Conservation (phyloP, 2,888 invertebrate genomes). For the Limnephilus rhombicus region DNA sequence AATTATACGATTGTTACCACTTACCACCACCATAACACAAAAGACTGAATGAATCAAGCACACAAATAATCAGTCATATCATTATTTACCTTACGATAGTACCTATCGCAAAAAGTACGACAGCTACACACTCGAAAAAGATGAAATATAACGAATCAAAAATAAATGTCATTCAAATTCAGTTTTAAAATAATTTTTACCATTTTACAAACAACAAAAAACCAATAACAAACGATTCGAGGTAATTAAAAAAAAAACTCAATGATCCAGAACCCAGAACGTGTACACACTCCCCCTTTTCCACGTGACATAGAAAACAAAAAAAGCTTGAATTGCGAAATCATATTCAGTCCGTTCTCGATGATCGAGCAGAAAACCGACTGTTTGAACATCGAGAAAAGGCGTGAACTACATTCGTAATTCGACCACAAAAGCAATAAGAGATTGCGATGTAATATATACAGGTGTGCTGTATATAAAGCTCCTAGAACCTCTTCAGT, state of each 20-base stretch:
- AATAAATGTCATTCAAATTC: not conserved
- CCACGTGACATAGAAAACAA: conserved; percentile 13
- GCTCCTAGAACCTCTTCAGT: conserved; percentile 10
- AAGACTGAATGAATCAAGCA: not conserved
- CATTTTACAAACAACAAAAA: not conserved
- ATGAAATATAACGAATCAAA: not conserved
- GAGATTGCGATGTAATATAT: conserved; percentile 30
- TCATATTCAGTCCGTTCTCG: not conserved
- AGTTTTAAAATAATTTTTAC: no score
- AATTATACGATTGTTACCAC: not conserved
- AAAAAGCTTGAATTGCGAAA: conserved; percentile 21
- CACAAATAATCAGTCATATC: not conserved
- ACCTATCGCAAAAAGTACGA: not conserved
- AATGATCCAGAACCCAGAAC: conserved; percentile 10
- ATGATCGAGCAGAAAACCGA: not conserved
- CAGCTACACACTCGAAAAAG: not conserved
- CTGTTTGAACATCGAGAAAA: not conserved
- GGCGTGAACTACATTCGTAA: not conserved
- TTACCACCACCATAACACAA: not conserved
- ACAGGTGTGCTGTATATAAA: conserved; percentile 31
- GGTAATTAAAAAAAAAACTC: not conserved
- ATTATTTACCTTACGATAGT: not conserved
- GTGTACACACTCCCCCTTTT: conserved; percentile 7
- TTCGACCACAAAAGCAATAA: conserved; percentile 7
- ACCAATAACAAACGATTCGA: not conserved